Conservation (phyloP, 2,797 vertebrate genomes). For the Pachyuromys duprasi region DNA sequence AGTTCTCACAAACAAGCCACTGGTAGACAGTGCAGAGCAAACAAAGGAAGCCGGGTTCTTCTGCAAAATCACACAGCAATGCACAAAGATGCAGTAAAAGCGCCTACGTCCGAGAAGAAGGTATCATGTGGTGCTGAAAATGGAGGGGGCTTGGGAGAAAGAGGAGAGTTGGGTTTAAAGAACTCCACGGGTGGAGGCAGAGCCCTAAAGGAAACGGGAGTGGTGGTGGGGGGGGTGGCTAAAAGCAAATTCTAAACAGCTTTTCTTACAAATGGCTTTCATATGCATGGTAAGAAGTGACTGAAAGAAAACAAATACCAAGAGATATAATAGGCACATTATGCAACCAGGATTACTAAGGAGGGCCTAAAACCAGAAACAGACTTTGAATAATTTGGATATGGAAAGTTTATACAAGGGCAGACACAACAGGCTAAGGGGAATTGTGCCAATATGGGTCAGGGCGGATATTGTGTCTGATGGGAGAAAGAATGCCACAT, state of each 20-base stretch:
- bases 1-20: conserved; percentile 42
- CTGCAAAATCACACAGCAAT: conserved; percentile 48
- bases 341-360: conserved; percentile 76
- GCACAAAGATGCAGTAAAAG: conserved; percentile 40
- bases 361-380: conserved; percentile 82
- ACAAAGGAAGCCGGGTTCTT: conserved; percentile 35
- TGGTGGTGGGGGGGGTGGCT: background rate
- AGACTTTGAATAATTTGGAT: conserved; percentile 75
- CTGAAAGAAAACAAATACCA: conserved; percentile 67
- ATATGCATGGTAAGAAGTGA: conserved; percentile 78
- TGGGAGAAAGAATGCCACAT: conserved; percentile 84
- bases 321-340: conserved; percentile 77
- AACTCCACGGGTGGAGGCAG: conserved; percentile 53
- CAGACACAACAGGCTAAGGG: conserved; percentile 84
- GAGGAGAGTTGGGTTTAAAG: conserved; percentile 57
- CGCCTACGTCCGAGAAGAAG: conserved; percentile 45
- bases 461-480: conserved; percentile 87
- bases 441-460: conserved; percentile 82
- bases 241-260: conserved; percentile 77
- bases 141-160: background rate
- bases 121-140: conserved; percentile 5
- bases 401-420: conserved; percentile 80
- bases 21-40: conserved; percentile 41
- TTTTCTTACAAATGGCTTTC: conserved; percentile 82
- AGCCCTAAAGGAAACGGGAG: conserved; percentile 68